phyloP scores from a whole-genome alignment of 2,888 invertebrate species.

The Apodemia hepburni region DNA sequence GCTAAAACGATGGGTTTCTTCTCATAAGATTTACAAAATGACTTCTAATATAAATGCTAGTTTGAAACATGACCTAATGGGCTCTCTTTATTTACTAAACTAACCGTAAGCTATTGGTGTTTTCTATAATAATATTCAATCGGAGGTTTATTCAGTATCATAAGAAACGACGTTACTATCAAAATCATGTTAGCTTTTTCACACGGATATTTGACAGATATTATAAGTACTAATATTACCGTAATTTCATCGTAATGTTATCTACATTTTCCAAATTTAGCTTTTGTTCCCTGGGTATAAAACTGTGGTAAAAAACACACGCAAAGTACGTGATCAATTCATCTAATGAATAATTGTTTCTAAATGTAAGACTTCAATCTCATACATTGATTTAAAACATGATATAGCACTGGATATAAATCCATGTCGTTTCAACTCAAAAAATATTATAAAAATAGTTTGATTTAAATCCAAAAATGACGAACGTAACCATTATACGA shows the following conservation, averaged over 20 bases:
- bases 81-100: constrained; percentile 58
- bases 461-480: constrained; percentile 28
- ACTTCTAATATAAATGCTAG: constrained; percentile 50
- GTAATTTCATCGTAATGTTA: constrained; percentile 7
- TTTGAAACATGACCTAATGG: constrained; percentile 44
- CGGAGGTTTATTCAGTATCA: constrained; percentile 47
- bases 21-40: constrained; percentile 55
- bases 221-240: constrained; percentile 31
- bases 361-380: constrained; percentile 40
- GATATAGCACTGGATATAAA: constrained; percentile 38
- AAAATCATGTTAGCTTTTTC: constrained; percentile 38
- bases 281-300: constrained; percentile 59
- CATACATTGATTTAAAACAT: constrained; percentile 34
- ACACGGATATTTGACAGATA: constrained; percentile 27
- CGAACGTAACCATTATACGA: constrained; percentile 40
- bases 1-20: constrained; percentile 45
- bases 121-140: constrained; percentile 50
- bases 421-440: constrained; percentile 40
- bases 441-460: constrained; percentile 49
- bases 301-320: constrained; percentile 44
- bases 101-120: constrained; percentile 72
- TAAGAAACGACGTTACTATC: constrained; percentile 49
- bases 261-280: constrained; percentile 35
- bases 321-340: constrained; percentile 43
- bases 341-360: constrained; percentile 51